These are phyloP conservation scores for Catharus bicknelli DNA, from an alignment of 2,113 vertebrate genomes.

Conservation along the genomic window DNA sequence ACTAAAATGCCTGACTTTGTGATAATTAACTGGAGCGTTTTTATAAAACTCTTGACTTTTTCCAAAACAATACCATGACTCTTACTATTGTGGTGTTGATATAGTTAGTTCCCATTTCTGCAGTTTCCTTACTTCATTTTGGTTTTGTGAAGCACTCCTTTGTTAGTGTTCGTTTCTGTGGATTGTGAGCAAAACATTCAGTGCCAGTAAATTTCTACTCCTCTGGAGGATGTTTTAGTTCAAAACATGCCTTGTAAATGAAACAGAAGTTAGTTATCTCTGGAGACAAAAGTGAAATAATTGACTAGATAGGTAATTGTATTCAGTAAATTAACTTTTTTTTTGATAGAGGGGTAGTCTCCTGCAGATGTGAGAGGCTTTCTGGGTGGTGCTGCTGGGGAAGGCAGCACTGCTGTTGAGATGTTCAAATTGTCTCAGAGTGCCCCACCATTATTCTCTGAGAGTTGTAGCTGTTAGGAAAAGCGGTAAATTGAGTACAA, in stretches of 20 bases:
- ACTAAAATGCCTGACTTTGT: not conserved
- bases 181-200: not conserved
- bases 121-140: not conserved
- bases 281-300: not conserved
- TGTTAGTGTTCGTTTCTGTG: not conserved
- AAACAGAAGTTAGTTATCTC: not conserved
- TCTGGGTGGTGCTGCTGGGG: not conserved
- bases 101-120: not conserved
- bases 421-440: not conserved
- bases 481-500: fast-evolving
- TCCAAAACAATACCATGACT: not conserved
- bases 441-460: not conserved
- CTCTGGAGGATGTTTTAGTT: not conserved
- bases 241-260: not conserved
- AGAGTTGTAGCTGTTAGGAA: not conserved
- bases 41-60: not conserved
- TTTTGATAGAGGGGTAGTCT: not conserved
- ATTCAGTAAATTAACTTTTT: not conserved
- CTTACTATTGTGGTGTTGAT: not conserved
- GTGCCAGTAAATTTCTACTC: not conserved
- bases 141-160: not conserved
- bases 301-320: not conserved
- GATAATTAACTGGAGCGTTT: not conserved
- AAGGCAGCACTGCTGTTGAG: not conserved
- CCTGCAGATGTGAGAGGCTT: not conserved